Base-by-base conservation (phyloP, 2,888 invertebrate species). In the Hypomecis atomaria region DNA sequence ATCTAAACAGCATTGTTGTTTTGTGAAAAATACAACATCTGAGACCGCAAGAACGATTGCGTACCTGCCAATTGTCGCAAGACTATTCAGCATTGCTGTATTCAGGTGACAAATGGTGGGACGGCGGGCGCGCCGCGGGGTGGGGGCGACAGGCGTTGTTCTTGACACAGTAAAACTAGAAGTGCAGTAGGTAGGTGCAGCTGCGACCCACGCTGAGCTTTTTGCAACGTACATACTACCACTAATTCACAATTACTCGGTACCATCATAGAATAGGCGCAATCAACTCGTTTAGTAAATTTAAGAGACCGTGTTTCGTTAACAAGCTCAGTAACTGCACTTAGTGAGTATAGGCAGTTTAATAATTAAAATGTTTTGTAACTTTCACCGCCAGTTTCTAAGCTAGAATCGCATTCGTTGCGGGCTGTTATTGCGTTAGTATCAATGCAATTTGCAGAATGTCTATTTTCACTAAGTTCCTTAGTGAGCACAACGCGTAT, bases 121-220 rank as follows among this genome's bases (percentile, higher is more conserved):
- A 69, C 69, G 71, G 67, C 60, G 44, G 49, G 63, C 67, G 59
- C 52, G 65, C 47, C 71, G 83, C 78, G 82, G 78, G 83, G 83
- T 79, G 83, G 85, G 88, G 89, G 81, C 87, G 87, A 86, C 87
- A 90, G 89, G 84, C 86, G 92, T 92, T 88, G 92, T 92, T 87
- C 92, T 92, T 92, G 92, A 92, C 92, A 92, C 90, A 92, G 92
- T 92, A 92, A 92, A 88, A 88, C 91, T 90, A 90, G 91, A 90
- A 90, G 90, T 91, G 91, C 92, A 92, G 90, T 92, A 91, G 90
- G 92, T 91, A 92, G 91, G 90, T 91, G 92, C 92, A 90, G 87
- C 85, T 82, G 84, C 89, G 82, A 53, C 92, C 92, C 87, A 92
- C 92, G 85, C 85, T 54, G 82, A 87, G 90, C 90, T 91, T 91